A percentile compares a stretch with the other conserved stretches of the same genome.
Evolutionary conservation across 2,888 invertebrate genomes (phyloP).

Genomic region (Thera obeliscata): DNA sequence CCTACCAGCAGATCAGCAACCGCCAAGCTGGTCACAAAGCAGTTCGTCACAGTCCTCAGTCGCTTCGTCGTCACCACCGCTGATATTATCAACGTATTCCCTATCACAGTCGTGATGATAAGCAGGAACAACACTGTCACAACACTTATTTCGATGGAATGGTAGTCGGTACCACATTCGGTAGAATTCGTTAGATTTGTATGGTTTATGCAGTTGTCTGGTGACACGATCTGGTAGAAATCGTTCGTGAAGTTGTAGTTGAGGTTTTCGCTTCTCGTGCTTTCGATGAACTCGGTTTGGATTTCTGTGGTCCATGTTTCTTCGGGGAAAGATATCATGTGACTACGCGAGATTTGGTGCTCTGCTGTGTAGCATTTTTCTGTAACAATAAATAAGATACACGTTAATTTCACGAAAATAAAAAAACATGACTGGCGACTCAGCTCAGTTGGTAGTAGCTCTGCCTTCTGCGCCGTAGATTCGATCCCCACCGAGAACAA

Average conservation of each 20-base stretch:
- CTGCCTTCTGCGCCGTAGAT: too few relatives aligned
- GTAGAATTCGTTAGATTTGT: slow-evolving; percentile 37
- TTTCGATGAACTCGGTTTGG: slow-evolving; percentile 64
- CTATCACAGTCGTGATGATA: slow-evolving; percentile 90
- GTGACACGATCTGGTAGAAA: slow-evolving; percentile 60
- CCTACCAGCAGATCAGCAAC: slow-evolving; percentile 97
- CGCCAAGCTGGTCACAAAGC: slow-evolving; percentile 97
- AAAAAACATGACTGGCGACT: too few relatives aligned
- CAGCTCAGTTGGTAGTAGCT: too few relatives aligned
- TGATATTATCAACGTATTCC: slow-evolving; percentile 95
- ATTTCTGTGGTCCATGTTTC: slow-evolving; percentile 65
- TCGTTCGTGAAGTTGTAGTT: slow-evolving; percentile 56
- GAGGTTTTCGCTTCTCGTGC: slow-evolving; percentile 58
- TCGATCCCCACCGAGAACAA: too few relatives aligned
- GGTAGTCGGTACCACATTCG: slow-evolving; percentile 56
- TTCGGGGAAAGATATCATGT: slow-evolving; percentile 68
- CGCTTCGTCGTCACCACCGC: slow-evolving; percentile 94
- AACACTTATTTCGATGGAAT: slow-evolving; percentile 83
- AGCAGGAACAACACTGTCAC: slow-evolving; percentile 87
- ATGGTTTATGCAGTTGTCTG: slow-evolving; percentile 40
- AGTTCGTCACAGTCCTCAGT: slow-evolving; percentile 96
- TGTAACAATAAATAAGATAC: slow-evolving; percentile 55
- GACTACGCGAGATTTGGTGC: slow-evolving; percentile 46
- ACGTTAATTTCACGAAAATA: too few relatives aligned
- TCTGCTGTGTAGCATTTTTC: slow-evolving; percentile 53